A percentile compares a stretch with the other conserved stretches of the same genome.
These are phyloP conservation scores for Boleophthalmus pectinirostris DNA, from an alignment of 2,113 vertebrate species.

Conservation along the genomic window DNA sequence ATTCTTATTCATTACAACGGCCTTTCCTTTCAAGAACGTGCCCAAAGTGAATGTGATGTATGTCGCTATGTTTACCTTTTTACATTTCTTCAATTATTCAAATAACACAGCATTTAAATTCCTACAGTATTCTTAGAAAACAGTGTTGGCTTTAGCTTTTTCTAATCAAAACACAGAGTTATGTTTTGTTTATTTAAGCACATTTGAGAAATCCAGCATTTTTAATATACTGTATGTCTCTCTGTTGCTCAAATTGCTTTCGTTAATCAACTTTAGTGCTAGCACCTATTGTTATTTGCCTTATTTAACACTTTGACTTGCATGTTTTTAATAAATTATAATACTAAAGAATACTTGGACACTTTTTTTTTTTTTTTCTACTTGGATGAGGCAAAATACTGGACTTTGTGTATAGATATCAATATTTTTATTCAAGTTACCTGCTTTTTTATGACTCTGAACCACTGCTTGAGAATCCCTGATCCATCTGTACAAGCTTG, in stretches of 20 bases:
- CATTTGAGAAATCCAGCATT: background rate
- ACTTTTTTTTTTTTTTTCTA: too few relatives aligned
- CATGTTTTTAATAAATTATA: background rate
- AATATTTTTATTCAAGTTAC: too few relatives aligned
- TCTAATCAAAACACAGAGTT: background rate
- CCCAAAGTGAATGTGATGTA: too few relatives aligned
- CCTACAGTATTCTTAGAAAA: too few relatives aligned
- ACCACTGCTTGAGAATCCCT: background rate
- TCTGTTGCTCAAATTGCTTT: too few relatives aligned
- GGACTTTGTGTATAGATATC: too few relatives aligned
- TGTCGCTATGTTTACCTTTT: too few relatives aligned
- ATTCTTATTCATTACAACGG: background rate
- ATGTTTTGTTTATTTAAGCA: too few relatives aligned
- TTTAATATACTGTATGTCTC: too few relatives aligned
- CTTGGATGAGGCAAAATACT: background rate
- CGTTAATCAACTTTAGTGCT: background rate
- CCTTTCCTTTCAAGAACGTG: background rate
- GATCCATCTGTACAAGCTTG: background rate
- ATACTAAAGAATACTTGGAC: too few relatives aligned
- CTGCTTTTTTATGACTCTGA: too few relatives aligned
- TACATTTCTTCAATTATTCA: background rate
- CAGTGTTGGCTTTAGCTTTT: background rate
- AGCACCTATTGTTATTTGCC: background rate
- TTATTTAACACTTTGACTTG: background rate
- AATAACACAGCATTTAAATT: background rate